Conservation (phyloP, 2,113 vertebrate genomes). For the Pogonocichla stellata region DNA sequence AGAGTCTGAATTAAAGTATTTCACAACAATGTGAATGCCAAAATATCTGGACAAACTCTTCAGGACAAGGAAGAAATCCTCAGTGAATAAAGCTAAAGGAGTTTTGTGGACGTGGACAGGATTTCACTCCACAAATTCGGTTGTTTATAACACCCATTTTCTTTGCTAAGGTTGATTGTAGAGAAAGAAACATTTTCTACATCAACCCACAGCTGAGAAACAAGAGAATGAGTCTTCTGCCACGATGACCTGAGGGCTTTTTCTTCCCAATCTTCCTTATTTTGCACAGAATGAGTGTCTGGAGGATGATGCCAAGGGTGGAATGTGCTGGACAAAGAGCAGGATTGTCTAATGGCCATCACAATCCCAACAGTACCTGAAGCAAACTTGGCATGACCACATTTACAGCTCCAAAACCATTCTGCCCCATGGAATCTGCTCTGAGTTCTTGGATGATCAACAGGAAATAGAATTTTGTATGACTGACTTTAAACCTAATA, state of each 20-base stretch:
- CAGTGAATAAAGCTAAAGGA: not conserved
- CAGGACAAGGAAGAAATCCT: not conserved
- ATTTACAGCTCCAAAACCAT: not conserved
- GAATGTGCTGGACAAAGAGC: not conserved
- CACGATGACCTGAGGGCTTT: not conserved
- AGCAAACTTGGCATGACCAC: not conserved
- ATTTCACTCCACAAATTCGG: not conserved
- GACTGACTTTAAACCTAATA: not conserved
- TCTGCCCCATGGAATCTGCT: not conserved
- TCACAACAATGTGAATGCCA: not conserved
- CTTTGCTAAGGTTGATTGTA: not conserved
- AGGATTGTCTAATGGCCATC: not conserved
- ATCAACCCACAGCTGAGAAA: not conserved
- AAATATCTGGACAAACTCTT: not conserved
- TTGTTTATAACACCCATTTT: fast-evolving
- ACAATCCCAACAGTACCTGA: not conserved
- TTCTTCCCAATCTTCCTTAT: not conserved
- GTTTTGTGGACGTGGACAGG: not conserved
- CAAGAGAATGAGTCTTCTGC: not conserved
- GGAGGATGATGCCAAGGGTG: not conserved
- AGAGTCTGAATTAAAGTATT: not conserved
- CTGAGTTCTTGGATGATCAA: not conserved
- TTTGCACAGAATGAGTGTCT: not conserved
- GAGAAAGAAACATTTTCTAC: not conserved
- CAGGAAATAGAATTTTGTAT: not conserved